Conservation (phyloP, 1,140 invertebrate species). For the Platyscapa corneri region DNA sequence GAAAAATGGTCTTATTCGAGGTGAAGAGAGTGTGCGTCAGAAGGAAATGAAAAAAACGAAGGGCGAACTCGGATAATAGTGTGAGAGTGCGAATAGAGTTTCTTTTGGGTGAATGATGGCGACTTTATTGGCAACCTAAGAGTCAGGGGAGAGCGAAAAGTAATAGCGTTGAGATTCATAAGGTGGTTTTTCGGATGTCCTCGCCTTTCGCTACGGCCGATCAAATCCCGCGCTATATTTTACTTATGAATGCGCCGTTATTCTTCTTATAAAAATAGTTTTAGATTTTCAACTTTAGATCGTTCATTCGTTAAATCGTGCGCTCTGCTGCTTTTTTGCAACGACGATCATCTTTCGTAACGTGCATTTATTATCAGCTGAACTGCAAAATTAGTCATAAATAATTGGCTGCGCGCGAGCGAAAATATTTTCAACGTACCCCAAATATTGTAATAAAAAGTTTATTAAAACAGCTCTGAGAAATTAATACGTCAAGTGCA, state of each 20-base stretch:
- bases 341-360: too few relatives aligned
- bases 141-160: conserved; percentile 56
- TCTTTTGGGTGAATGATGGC: conserved; percentile 60
- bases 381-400: too few relatives aligned
- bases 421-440: too few relatives aligned
- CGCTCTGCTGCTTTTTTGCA: too few relatives aligned
- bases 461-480: too few relatives aligned
- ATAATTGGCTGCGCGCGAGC: too few relatives aligned
- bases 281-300: too few relatives aligned
- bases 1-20: neutral
- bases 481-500: too few relatives aligned
- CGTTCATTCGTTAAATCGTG: too few relatives aligned
- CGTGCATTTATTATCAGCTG: too few relatives aligned
- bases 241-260: neutral
- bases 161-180: conserved; percentile 53
- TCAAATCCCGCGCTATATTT: neutral
- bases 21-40: too few relatives aligned
- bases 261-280: neutral
- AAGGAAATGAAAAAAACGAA: neutral
- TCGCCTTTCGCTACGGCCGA: neutral
- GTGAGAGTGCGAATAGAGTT: conserved; percentile 57
- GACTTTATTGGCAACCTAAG: conserved; percentile 63
- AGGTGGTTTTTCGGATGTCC: conserved; percentile 42
- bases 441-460: too few relatives aligned
- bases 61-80: conserved; percentile 8